These are phyloP conservation scores for Chinchilla lanigera DNA, from an alignment of 2,113 vertebrate genomes.

Conservation along the genomic window DNA sequence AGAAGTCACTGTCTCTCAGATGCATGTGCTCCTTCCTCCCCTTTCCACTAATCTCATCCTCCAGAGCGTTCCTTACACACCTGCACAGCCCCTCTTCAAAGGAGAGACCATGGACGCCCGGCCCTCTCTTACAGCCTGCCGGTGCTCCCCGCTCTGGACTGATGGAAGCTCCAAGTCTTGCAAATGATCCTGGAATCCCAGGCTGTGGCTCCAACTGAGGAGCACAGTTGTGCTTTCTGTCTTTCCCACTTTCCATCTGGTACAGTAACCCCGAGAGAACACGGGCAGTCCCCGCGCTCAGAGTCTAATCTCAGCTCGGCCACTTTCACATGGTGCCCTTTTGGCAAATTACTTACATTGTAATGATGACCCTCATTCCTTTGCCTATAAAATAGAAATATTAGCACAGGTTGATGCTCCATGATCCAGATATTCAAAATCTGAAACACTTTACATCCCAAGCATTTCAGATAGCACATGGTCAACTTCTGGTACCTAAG, in stretches of 20 bases:
- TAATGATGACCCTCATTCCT: background rate
- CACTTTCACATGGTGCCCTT: background rate
- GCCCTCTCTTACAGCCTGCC: background rate
- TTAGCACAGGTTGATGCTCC: background rate
- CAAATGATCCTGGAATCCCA: background rate
- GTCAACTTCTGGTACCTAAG: background rate
- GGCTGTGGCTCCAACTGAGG: background rate
- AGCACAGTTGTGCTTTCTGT: background rate
- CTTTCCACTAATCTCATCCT: background rate
- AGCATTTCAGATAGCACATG: background rate
- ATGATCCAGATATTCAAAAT: background rate
- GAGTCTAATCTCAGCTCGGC: background rate
- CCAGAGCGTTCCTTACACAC: background rate
- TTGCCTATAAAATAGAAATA: background rate
- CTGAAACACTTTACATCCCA: background rate
- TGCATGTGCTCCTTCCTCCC: background rate
- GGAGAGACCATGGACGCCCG: background rate
- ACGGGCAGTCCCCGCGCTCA: background rate
- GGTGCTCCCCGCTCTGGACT: background rate
- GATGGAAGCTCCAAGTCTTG: background rate
- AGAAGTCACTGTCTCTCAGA: slow-evolving; percentile 52
- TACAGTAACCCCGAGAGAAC: background rate
- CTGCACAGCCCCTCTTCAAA: background rate
- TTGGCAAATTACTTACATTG: background rate
- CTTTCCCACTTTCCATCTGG: background rate